Conservation (phyloP, 2,888 invertebrate species). For the Buathra laborator region DNA sequence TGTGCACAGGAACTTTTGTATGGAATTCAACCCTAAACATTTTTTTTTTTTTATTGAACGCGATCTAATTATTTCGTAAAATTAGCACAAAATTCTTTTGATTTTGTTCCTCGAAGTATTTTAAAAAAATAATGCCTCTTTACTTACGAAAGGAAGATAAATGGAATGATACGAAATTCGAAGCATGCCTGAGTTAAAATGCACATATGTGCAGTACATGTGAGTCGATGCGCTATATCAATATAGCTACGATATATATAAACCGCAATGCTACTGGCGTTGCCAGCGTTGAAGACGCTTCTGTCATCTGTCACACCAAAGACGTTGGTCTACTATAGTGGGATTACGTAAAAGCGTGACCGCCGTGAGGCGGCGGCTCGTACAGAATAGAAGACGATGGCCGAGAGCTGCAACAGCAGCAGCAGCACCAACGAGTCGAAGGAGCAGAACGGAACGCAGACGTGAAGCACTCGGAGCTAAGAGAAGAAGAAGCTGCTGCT, state of each 20-base stretch:
- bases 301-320: conserved; percentile 81
- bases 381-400: conserved; percentile 18
- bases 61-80: too few species aligned
- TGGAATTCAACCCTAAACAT: too few species aligned
- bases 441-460: conserved; percentile 42
- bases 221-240: conserved; percentile 2
- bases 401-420: too few species aligned
- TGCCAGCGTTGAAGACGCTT: conserved; percentile 77
- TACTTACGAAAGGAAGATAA: conserved; percentile 28
- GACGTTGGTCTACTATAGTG: conserved; percentile 67
- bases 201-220: neutral
- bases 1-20: too few species aligned
- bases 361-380: conserved; percentile 27
- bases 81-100: too few species aligned
- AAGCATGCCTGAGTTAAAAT: too few species aligned
- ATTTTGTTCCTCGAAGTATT: conserved; percentile 41
- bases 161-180: too few species aligned
- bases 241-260: conserved; percentile 68
- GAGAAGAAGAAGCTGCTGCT: conserved; percentile 33
- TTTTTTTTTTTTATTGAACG: too few species aligned
- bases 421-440: neutral
- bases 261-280: conserved; percentile 67
- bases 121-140: conserved; percentile 69
- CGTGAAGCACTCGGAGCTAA: conserved; percentile 20
- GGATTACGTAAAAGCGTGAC: conserved; percentile 77